Conservation (phyloP, 2,113 vertebrate species). For the Psilopsiagon aurifrons region DNA sequence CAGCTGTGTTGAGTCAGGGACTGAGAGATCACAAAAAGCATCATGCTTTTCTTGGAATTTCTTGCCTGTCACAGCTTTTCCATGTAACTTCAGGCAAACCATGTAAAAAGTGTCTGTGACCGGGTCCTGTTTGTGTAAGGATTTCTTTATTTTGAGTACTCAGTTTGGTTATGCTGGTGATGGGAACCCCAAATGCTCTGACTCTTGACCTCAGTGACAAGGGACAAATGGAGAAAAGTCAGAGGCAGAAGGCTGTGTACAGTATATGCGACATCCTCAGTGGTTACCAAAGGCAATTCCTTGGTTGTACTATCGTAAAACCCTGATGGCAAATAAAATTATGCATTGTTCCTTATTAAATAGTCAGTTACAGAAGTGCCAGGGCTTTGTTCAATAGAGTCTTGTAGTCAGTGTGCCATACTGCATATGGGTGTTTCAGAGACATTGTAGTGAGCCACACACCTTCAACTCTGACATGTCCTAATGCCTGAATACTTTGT, state of each 20-base stretch:
- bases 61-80: background rate
- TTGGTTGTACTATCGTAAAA: background rate
- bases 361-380: background rate
- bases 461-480: background rate
- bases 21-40: background rate
- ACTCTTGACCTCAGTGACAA: background rate
- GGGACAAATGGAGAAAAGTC: background rate
- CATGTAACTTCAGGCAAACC: background rate
- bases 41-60: background rate
- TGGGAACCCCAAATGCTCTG: background rate
- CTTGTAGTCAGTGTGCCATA: background rate
- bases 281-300: background rate
- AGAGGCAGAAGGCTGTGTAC: rapidly evolving
- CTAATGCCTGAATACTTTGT: background rate
- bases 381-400: background rate
- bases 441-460: background rate
- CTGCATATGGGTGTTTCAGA: background rate
- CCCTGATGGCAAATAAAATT: background rate
- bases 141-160: background rate
- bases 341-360: background rate
- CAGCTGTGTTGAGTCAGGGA: background rate
- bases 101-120: background rate
- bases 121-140: background rate
- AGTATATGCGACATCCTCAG: background rate
- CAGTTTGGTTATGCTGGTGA: background rate